Percentiles rank a stretch among this genome's conserved stretches.
These are phyloP conservation scores for Pasiphila rectangulata DNA, from an alignment of 2,888 invertebrate species.

Conservation along the genomic window DNA sequence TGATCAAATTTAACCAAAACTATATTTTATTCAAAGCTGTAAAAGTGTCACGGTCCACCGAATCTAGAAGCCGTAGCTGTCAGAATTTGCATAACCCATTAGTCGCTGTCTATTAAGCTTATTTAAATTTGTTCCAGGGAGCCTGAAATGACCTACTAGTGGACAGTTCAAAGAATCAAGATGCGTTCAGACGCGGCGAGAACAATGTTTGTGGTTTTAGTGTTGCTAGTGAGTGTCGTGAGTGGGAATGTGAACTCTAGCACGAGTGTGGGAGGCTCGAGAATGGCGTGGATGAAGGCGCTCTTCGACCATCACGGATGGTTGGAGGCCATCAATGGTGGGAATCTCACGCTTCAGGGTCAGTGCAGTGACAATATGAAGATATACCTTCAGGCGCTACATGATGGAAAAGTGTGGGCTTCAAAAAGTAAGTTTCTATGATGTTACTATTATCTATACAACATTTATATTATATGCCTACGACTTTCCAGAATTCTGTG, in stretches of 20 bases:
- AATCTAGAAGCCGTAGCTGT: not conserved
- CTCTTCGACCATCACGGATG: constrained; percentile 84
- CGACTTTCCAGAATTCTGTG: too few species aligned
- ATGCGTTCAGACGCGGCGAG: constrained; percentile 36
- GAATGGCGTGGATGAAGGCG: constrained; percentile 84
- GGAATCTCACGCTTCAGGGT: constrained; percentile 59
- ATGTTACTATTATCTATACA: too few species aligned
- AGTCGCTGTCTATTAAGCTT: constrained; percentile 18
- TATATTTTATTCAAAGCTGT: constrained; percentile 1
- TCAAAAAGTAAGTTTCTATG: constrained; percentile 87
- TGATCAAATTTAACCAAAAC: not conserved
- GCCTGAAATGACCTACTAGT: constrained; percentile 27
- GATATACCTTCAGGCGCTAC: constrained; percentile 79
- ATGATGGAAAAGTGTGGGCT: constrained; percentile 87
- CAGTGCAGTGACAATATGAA: constrained; percentile 80
- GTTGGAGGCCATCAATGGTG: constrained; percentile 67
- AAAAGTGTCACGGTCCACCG: constrained; percentile 4
- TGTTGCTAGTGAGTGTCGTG: constrained; percentile 70
- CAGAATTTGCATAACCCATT: constrained; percentile 16
- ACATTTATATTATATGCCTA: too few species aligned
- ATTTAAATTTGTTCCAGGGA: constrained; percentile 40
- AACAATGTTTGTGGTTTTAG: constrained; percentile 56
- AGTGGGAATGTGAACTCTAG: constrained; percentile 62
- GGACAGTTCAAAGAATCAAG: constrained; percentile 21
- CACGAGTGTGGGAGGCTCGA: constrained; percentile 46